Conservation (phyloP, 2,888 invertebrate species). For the Epistrophe grossulariae region DNA sequence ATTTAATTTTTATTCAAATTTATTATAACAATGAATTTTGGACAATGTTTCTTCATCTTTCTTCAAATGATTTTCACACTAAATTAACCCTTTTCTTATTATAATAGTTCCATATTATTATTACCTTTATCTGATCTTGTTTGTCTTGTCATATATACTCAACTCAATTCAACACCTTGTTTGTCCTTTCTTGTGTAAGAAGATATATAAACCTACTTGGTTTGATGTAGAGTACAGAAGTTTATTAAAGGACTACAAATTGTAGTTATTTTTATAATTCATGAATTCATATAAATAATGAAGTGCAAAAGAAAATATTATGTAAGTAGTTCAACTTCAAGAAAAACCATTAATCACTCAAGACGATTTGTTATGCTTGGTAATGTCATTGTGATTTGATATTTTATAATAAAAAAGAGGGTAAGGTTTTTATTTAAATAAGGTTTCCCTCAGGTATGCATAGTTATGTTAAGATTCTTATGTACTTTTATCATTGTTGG, state of each 20-base stretch:
- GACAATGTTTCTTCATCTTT: conserved; percentile 33
- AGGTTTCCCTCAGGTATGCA: conserved; percentile 4
- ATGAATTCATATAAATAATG: conserved; percentile 57
- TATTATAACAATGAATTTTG: background rate
- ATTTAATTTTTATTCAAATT: conserved; percentile 33
- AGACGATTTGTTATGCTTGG: conserved; percentile 66
- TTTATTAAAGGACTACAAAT: conserved; percentile 45
- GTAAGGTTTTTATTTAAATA: background rate
- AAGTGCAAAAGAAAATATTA: conserved; percentile 37
- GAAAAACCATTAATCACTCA: conserved; percentile 63
- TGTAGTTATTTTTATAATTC: conserved; percentile 4
- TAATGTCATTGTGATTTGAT: conserved; percentile 33
- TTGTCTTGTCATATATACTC: conserved; percentile 44
- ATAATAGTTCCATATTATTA: background rate
- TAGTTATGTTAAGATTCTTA: background rate
- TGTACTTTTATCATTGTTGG: background rate
- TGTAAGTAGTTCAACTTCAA: conserved; percentile 20
- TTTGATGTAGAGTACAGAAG: conserved; percentile 33
- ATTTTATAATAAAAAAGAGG: conserved; percentile 32
- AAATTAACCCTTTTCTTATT: conserved; percentile 65
- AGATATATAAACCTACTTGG: background rate
- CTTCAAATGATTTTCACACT: conserved; percentile 53
- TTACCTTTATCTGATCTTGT: conserved; percentile 53
- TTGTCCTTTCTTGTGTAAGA: conserved; percentile 18
- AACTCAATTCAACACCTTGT: background rate